Evolutionary conservation across 64 coral and sea anemone species (phyloP).

Genomic region (Pocillopora verrucosa): DNA sequence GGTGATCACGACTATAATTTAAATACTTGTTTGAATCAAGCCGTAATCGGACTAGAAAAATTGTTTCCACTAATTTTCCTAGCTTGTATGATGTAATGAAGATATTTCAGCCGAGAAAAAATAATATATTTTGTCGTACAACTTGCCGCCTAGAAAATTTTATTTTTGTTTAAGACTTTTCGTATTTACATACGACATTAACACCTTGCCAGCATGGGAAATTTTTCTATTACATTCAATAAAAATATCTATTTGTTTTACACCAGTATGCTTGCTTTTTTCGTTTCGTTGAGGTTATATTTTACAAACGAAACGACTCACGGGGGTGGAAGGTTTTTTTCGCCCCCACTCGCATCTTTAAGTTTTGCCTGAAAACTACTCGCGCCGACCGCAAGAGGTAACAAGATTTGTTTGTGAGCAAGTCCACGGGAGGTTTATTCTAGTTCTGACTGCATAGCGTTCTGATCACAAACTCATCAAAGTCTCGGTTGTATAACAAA

Average conservation of each 20-base stretch:
- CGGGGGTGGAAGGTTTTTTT: not conserved
- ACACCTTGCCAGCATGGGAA: constrained; percentile 54
- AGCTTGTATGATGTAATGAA: constrained; percentile 42
- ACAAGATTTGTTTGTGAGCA: constrained; percentile 21
- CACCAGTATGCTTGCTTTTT: not conserved
- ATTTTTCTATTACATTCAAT: constrained; percentile 70
- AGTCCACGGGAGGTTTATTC: constrained; percentile 10
- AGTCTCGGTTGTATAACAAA: constrained; percentile 6
- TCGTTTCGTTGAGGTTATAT: not conserved
- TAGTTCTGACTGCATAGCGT: not conserved
- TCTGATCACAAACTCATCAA: not conserved
- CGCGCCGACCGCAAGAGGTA: constrained; percentile 11
- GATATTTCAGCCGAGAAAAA: constrained; percentile 43
- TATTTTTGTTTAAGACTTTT: constrained; percentile 62
- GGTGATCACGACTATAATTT: constrained; percentile 27
- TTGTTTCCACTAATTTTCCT: constrained; percentile 47
- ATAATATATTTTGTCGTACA: constrained; percentile 53
- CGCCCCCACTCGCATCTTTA: not conserved
- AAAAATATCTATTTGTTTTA: constrained; percentile 34
- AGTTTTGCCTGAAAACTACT: constrained; percentile 32
- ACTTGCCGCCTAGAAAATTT: constrained; percentile 39
- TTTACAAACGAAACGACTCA: not conserved
- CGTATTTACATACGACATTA: constrained; percentile 78
- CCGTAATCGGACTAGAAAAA: constrained; percentile 16
- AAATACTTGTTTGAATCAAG: constrained; percentile 10